Evolutionary conservation across 2,113 vertebrate genomes (phyloP).

Genomic region (Agelaius tricolor): DNA sequence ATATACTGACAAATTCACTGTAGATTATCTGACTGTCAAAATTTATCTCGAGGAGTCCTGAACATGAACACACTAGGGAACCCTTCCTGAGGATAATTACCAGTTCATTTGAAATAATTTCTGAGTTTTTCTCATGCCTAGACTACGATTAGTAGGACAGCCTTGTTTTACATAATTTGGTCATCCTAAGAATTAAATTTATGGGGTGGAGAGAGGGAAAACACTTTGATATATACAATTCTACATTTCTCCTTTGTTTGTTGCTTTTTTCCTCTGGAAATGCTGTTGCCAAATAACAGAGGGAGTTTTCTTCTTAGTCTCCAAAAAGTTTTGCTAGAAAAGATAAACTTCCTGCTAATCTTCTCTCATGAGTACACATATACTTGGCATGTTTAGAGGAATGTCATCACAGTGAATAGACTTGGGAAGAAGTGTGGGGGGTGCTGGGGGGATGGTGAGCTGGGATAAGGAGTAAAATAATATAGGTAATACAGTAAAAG

Average conservation of each 20-base stretch:
- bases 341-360: background rate
- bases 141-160: background rate
- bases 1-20: background rate
- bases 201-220: background rate
- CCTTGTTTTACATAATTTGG: background rate
- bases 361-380: background rate
- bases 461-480: background rate
- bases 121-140: background rate
- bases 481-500: background rate
- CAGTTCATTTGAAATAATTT: background rate
- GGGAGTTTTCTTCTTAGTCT: background rate
- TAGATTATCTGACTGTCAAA: background rate
- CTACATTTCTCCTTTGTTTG: background rate
- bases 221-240: background rate
- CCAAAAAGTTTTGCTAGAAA: constrained; percentile 9
- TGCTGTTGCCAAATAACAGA: background rate
- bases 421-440: background rate
- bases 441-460: background rate
- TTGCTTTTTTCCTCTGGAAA: background rate
- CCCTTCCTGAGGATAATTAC: background rate
- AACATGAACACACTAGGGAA: background rate
- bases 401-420: background rate
- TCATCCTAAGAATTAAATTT: background rate
- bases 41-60: background rate
- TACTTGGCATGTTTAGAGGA: background rate